Evolutionary conservation across 2,797 vertebrate genomes (phyloP).

Genomic region (Pyrocephalus nanus): DNA sequence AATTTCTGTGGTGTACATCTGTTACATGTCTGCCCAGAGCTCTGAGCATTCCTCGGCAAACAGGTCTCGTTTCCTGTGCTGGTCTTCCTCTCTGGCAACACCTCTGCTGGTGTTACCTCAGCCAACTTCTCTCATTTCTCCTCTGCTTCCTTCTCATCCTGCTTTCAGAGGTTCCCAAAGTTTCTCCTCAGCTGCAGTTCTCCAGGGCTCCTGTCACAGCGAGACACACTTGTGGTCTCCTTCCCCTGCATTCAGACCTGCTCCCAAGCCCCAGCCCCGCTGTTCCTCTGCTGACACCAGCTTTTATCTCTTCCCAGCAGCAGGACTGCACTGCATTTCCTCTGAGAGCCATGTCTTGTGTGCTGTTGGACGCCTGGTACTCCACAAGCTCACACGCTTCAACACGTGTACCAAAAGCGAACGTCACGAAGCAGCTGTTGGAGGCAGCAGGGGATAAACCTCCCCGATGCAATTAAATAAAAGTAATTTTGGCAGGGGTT

Average conservation of each 20-base stretch:
- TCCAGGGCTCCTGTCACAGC: neutral
- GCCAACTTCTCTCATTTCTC: neutral
- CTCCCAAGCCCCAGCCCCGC: neutral
- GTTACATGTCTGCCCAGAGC: neutral
- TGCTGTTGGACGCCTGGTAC: neutral
- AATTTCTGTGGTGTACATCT: neutral
- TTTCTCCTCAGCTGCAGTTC: neutral
- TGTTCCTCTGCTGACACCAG: neutral
- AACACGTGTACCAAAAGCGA: neutral
- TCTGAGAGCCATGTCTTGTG: neutral
- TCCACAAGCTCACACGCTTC: neutral
- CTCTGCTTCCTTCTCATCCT: neutral
- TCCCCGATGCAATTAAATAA: neutral
- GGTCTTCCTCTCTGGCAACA: neutral
- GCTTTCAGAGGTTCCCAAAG: neutral
- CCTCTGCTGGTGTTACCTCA: neutral
- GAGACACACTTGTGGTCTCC: neutral
- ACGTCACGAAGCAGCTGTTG: neutral
- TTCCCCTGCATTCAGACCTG: neutral
- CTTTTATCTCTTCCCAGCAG: neutral
- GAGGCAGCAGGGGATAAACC: neutral
- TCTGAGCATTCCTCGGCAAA: neutral
- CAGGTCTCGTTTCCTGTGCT: fast-evolving
- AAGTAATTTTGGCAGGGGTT: neutral
- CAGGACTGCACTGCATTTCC: neutral